These are phyloP conservation scores for Microcaecilia unicolor DNA, from an alignment of 2,797 vertebrate genomes.

Conservation along the genomic window DNA sequence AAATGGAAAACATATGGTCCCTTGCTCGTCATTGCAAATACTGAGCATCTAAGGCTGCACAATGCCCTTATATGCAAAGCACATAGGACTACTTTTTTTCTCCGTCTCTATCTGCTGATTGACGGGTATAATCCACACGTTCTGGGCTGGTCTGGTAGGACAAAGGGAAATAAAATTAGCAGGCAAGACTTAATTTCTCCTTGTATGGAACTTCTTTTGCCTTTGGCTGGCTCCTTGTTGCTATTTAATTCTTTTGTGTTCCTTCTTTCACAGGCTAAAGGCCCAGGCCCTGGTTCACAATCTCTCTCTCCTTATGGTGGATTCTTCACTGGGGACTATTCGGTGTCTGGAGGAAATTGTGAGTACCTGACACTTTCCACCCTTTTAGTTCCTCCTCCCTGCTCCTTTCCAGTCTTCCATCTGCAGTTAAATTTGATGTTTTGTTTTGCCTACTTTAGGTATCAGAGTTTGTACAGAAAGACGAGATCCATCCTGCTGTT, in stretches of 20 bases:
- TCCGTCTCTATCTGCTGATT: too few relatives aligned
- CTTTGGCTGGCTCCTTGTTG: too few relatives aligned
- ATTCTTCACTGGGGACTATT: slow-evolving; percentile 75
- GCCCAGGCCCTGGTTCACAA: slow-evolving; percentile 76
- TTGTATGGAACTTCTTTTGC: not conserved
- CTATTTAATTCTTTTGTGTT: not conserved
- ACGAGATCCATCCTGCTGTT: slow-evolving; percentile 65
- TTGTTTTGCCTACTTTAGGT: slow-evolving; percentile 54
- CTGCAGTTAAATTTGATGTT: not conserved
- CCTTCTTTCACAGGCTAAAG: slow-evolving; percentile 53
- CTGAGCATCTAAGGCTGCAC: too few relatives aligned
- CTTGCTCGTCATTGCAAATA: too few relatives aligned
- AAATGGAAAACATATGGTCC: too few relatives aligned
- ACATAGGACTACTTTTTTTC: too few relatives aligned
- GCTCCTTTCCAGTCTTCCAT: too few relatives aligned
- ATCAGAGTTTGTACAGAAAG: slow-evolving; percentile 79
- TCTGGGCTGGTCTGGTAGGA: too few relatives aligned
- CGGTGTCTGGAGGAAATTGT: slow-evolving; percentile 94
- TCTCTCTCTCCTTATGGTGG: slow-evolving; percentile 78
- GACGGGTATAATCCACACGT: too few relatives aligned
- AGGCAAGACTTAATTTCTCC: too few relatives aligned
- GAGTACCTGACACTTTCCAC: slow-evolving; percentile 45
- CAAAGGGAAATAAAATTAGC: too few relatives aligned
- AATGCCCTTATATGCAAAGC: too few relatives aligned
- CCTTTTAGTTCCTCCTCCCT: not conserved